Percentiles rank a stretch among this genome's conserved stretches.
Conservation (phyloP, 2,797 vertebrate genomes). For the Macrochelys suwanniensis region DNA sequence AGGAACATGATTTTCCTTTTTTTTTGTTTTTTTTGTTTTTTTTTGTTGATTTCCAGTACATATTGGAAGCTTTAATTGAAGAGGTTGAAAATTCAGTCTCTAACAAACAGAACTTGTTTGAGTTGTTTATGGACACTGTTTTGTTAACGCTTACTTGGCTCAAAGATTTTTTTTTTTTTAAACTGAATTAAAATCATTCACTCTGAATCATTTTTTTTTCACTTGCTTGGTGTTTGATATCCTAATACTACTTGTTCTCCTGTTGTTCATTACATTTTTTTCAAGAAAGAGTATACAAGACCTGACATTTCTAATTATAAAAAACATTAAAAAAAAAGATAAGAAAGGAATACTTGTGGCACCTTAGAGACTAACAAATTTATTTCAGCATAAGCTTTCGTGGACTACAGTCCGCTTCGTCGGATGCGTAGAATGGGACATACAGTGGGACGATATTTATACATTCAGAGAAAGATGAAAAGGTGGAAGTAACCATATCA, state of each 20-base stretch:
- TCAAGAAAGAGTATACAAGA: not conserved
- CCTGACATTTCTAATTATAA: not conserved
- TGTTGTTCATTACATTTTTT: not conserved
- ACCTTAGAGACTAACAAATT: no score
- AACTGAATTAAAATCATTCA: not conserved
- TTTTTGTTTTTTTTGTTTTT: conserved; percentile 5
- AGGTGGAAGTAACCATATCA: no score
- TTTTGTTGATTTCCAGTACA: not conserved
- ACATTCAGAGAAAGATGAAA: no score
- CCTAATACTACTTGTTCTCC: not conserved
- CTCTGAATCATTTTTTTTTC: not conserved
- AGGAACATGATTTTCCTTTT: not conserved
- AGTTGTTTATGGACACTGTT: not conserved
- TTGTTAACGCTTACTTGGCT: not conserved
- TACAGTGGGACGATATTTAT: no score
- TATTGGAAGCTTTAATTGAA: conserved; percentile 6
- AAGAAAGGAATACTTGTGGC: no score
- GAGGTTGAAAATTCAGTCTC: not conserved
- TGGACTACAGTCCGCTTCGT: no score
- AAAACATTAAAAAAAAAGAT: no score
- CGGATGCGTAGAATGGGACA: no score
- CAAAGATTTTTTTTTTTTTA: not conserved
- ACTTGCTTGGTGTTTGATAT: not conserved
- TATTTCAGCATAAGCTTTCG: no score
- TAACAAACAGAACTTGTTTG: not conserved